These are phyloP conservation scores for Saxidomus purpurata DNA, from an alignment of 1,140 invertebrate genomes.

Conservation along the genomic window DNA sequence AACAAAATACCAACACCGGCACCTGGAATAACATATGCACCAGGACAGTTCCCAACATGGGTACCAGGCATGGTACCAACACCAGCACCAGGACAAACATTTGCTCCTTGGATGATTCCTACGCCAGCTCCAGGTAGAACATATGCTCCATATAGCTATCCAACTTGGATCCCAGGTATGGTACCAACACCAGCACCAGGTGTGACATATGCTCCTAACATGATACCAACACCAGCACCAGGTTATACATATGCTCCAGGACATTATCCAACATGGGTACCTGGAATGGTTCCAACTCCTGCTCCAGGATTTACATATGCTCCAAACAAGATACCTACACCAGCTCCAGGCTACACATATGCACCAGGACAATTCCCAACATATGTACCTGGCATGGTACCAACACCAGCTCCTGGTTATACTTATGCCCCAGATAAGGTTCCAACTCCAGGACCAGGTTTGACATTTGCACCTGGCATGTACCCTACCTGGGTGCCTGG, in stretches of 20 bases:
- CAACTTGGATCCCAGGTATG: constrained; percentile 54
- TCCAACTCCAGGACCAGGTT: constrained; percentile 67
- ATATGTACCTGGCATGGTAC: constrained; percentile 42
- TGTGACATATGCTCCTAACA: constrained; percentile 68
- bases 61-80: constrained; percentile 58
- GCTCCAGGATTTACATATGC: constrained; percentile 12
- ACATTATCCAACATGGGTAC: constrained; percentile 54
- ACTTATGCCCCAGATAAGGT: constrained; percentile 69
- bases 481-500: constrained; percentile 60
- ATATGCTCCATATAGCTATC: constrained; percentile 61
- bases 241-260: constrained; percentile 72
- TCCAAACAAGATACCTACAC: constrained; percentile 41
- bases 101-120: constrained; percentile 65
- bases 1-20: constrained; percentile 65
- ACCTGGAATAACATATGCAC: constrained; percentile 66
- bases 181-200: constrained; percentile 69
- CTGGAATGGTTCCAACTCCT: constrained; percentile 58
- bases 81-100: constrained; percentile 59
- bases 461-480: constrained; percentile 70
- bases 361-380: constrained; percentile 63
- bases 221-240: constrained; percentile 67
- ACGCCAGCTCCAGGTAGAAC: constrained; percentile 65
- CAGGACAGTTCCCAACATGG: constrained; percentile 66
- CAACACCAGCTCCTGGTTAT: constrained; percentile 68
- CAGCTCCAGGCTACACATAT: constrained; percentile 62